Evolutionary conservation across 2,797 vertebrate genomes (phyloP).

Genomic region (Lutra lutra): DNA sequence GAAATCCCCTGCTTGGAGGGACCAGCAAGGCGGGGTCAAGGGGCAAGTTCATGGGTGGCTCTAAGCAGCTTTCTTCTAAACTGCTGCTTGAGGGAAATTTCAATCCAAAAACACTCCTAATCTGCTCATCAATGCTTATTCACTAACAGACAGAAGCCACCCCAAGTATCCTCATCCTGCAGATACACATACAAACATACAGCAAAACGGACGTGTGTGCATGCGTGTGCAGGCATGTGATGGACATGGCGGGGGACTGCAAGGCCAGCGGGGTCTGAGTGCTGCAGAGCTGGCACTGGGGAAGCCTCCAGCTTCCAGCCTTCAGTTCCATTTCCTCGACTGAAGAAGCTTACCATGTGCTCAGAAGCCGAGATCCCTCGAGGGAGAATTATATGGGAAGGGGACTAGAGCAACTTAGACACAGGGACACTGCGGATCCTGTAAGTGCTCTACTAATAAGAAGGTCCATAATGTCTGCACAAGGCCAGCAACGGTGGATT

Average conservation of each 20-base stretch:
- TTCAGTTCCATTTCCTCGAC: not conserved
- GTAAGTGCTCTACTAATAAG: fast-evolving
- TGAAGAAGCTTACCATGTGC: fast-evolving
- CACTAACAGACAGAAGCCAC: not conserved
- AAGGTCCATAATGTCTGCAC: not conserved
- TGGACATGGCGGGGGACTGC: fast-evolving
- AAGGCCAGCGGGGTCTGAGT: not conserved
- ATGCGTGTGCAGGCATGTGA: fast-evolving
- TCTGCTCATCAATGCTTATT: not conserved
- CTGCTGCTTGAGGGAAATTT: not conserved
- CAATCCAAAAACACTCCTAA: not conserved
- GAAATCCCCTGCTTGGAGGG: not conserved
- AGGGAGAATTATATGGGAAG: not conserved
- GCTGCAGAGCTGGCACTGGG: not conserved
- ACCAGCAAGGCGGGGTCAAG: fast-evolving
- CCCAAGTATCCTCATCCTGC: fast-evolving
- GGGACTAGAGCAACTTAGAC: not conserved
- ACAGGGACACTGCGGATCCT: fast-evolving
- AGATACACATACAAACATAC: fast-evolving
- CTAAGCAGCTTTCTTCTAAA: fast-evolving
- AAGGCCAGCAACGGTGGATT: fast-evolving
- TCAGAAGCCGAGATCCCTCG: not conserved
- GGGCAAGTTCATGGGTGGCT: fast-evolving
- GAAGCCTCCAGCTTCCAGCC: not conserved
- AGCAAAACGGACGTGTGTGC: fast-evolving